Conservation (phyloP, 2,797 vertebrate species). For the Phylloscopus collybita region DNA sequence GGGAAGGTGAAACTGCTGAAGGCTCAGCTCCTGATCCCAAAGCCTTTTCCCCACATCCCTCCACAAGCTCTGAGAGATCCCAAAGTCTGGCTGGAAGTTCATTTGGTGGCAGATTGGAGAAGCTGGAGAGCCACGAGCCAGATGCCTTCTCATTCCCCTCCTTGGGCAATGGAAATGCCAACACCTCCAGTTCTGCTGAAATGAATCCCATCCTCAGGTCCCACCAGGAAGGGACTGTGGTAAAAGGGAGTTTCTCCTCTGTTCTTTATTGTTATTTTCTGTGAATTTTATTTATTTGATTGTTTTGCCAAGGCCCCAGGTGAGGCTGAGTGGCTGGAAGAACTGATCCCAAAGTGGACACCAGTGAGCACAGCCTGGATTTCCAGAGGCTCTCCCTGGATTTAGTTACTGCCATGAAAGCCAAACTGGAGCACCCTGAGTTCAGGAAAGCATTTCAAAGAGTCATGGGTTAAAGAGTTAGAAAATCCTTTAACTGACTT, state of each 20-base stretch:
- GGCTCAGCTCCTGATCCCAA: background rate
- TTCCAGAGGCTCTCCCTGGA: background rate
- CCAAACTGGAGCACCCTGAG: background rate
- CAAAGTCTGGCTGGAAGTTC: background rate
- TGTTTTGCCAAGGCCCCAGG: background rate
- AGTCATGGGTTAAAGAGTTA: background rate
- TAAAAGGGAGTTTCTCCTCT: background rate
- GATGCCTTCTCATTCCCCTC: background rate
- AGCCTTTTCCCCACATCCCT: background rate
- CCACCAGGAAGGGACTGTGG: background rate
- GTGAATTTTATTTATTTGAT: background rate
- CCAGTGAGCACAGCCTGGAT: background rate
- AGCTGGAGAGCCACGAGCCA: accelerated
- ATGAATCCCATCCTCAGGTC: background rate
- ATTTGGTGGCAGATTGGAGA: background rate
- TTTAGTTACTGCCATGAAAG: background rate
- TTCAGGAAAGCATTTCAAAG: background rate
- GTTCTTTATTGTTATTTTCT: background rate
- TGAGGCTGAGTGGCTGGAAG: background rate
- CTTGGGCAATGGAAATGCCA: background rate
- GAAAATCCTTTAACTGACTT: background rate
- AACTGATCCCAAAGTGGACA: background rate
- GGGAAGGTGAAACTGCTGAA: accelerated
- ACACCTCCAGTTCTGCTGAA: background rate
- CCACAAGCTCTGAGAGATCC: background rate